These are phyloP conservation scores for Cotesia congregata DNA, from an alignment of 2,888 invertebrate species.

Conservation along the genomic window DNA sequence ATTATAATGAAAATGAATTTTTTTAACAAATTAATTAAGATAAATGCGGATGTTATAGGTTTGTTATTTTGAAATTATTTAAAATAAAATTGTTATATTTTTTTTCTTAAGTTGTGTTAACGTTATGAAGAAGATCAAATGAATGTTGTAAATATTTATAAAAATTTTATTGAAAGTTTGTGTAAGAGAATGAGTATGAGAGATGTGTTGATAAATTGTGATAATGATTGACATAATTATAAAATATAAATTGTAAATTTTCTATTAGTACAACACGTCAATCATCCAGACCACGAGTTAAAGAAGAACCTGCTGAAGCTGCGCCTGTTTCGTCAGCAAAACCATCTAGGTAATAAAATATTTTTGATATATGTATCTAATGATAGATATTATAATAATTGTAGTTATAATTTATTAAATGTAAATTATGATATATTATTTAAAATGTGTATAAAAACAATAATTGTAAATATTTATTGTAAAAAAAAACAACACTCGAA, in stretches of 20 bases:
- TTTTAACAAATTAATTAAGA: not conserved
- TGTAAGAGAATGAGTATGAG: not conserved
- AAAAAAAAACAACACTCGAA: not conserved
- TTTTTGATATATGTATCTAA: constrained; percentile 53
- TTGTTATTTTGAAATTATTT: not conserved
- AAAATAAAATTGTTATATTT: constrained; percentile 30
- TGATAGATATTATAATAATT: not conserved
- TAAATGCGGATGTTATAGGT: not conserved
- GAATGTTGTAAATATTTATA: constrained; percentile 18
- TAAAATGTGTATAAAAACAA: constrained; percentile 1
- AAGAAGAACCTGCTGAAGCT: constrained; percentile 70
- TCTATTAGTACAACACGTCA: constrained; percentile 70
- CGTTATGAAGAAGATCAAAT: not conserved
- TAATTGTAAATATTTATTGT: not conserved
- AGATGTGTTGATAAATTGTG: not conserved
- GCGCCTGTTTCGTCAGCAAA: constrained; percentile 70
- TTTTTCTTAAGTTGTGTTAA: not conserved
- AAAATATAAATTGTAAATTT: constrained; percentile 63
- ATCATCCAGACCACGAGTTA: constrained; percentile 70
- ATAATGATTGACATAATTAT: constrained; percentile 21
- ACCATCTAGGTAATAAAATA: constrained; percentile 69
- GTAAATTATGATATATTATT: constrained; percentile 10
- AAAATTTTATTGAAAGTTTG: not conserved
- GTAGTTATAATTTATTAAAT: constrained; percentile 17
- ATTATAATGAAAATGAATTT: not conserved